Evolutionary conservation across 2,888 invertebrate genomes (phyloP).

Genomic region (Eustalomyia histrio): DNA sequence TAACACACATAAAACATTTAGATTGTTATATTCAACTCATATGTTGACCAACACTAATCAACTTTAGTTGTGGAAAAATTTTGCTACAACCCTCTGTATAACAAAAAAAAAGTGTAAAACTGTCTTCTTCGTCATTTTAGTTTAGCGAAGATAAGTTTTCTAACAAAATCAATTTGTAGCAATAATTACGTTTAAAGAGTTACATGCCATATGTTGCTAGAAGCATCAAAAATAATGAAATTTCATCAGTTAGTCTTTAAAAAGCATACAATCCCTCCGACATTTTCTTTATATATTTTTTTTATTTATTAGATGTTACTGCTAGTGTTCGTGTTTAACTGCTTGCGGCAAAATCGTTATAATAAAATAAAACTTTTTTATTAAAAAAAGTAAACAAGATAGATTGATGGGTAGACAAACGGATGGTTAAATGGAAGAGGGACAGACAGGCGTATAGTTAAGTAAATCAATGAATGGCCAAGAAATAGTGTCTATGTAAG

Average conservation of each 20-base stretch:
- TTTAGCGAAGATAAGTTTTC: constrained; percentile 25
- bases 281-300: constrained; percentile 8
- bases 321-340: constrained; percentile 29
- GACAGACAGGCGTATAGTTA: constrained; percentile 5
- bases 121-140: neutral
- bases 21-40: constrained; percentile 22
- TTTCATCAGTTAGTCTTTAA: constrained; percentile 12
- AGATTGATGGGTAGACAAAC: constrained; percentile 49
- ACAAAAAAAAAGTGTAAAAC: neutral
- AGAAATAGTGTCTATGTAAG: neutral
- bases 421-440: constrained; percentile 2
- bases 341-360: constrained; percentile 56
- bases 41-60: constrained; percentile 46
- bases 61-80: constrained; percentile 35
- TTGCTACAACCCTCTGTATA: neutral
- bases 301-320: neutral
- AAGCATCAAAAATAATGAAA: constrained; percentile 49
- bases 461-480: constrained; percentile 14
- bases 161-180: constrained; percentile 62
- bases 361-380: constrained; percentile 62
- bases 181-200: constrained; percentile 63
- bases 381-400: constrained; percentile 50
- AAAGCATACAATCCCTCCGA: constrained; percentile 24
- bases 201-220: constrained; percentile 61
- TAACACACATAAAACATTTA: neutral